Evolutionary conservation across 92 coral and sea anemone species (phyloP).

Genomic region (Actinostola sp.): DNA sequence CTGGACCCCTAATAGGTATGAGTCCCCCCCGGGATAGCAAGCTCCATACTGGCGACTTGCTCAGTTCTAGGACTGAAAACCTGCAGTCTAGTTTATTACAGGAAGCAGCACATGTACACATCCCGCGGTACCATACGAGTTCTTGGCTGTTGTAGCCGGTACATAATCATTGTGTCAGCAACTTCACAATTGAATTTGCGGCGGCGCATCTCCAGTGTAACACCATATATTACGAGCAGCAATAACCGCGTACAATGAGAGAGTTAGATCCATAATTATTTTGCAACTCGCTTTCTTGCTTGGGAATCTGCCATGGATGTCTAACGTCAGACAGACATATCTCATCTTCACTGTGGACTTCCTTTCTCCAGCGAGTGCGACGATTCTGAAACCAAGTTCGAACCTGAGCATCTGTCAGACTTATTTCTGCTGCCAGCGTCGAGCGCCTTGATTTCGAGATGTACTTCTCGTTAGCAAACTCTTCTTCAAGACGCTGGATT

Average conservation of each 20-base stretch:
- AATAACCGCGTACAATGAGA: constrained; percentile 73
- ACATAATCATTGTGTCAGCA: too few species aligned
- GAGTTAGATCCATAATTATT: constrained; percentile 29
- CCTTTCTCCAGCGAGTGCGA: constrained; percentile 92
- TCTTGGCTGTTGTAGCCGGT: too few species aligned
- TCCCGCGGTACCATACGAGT: too few species aligned
- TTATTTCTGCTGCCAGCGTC: constrained; percentile 75
- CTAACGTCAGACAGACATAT: constrained; percentile 34
- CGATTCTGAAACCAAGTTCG: constrained; percentile 92
- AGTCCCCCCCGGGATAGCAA: too few species aligned
- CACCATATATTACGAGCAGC: constrained; percentile 55
- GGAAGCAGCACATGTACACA: too few species aligned
- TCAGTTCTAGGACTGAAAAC: too few species aligned
- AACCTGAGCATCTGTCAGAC: constrained; percentile 87
- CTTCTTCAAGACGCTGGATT: constrained; percentile 80
- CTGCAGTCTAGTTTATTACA: too few species aligned
- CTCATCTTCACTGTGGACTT: constrained; percentile 68
- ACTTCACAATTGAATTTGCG: too few species aligned
- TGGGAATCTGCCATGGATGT: constrained; percentile 45
- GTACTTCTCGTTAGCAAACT: constrained; percentile 80
- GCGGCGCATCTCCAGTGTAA: too few species aligned
- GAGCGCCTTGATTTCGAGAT: constrained; percentile 84
- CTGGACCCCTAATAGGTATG: too few species aligned
- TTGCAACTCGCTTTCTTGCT: neutral
- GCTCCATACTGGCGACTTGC: too few species aligned